Evolutionary conservation across 2,797 vertebrate genomes (phyloP).

Genomic region (Clarias laeviceps): DNA sequence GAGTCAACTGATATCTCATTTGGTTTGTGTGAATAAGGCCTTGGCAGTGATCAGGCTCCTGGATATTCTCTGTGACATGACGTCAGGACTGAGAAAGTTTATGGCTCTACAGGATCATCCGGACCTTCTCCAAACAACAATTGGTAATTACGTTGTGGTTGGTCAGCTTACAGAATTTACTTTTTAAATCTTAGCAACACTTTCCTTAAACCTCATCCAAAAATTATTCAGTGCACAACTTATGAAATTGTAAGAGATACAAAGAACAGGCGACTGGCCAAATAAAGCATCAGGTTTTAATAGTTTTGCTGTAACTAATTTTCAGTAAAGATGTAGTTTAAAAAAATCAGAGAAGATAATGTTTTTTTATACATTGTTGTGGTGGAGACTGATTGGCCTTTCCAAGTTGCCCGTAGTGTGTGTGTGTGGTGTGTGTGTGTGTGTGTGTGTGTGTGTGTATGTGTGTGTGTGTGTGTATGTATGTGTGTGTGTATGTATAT

Average conservation of each 20-base stretch:
- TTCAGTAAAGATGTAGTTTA: background rate
- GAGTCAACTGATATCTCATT: background rate
- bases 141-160: slow-evolving; percentile 76
- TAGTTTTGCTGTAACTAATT: background rate
- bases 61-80: slow-evolving; percentile 92
- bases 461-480: too few species aligned
- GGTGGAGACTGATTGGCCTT: too few species aligned
- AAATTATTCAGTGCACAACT: background rate
- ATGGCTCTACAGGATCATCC: slow-evolving; percentile 83
- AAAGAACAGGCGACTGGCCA: background rate
- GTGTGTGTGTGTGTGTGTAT: too few species aligned
- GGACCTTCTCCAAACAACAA: slow-evolving; percentile 79
- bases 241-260: background rate
- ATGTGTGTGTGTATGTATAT: too few species aligned
- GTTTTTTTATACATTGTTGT: background rate
- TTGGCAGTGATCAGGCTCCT: slow-evolving; percentile 85
- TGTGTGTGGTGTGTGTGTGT: too few species aligned
- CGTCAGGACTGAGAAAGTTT: slow-evolving; percentile 78
- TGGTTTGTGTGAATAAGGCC: slow-evolving; percentile 76
- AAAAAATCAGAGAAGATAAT: background rate
- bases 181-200: background rate
- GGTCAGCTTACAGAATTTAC: background rate
- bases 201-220: background rate
- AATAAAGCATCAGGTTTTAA: background rate
- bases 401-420: too few species aligned